Conservation (phyloP, 2,113 vertebrate species). For the Ia io region DNA sequence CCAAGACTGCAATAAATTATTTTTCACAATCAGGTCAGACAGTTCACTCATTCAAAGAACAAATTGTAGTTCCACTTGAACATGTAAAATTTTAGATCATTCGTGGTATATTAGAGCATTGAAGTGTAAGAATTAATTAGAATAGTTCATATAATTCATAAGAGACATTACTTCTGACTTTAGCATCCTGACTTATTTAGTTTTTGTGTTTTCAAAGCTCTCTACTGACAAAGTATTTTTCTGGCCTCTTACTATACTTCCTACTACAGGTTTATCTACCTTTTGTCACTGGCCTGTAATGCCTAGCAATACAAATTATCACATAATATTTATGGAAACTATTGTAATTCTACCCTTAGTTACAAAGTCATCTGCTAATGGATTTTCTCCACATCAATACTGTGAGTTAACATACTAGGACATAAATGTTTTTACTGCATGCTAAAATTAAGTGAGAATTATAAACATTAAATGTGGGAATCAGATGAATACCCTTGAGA, state of each 20-base stretch:
- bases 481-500: constrained; percentile 12
- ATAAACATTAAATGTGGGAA: constrained; percentile 48
- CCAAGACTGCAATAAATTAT: background rate
- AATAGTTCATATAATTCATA: background rate
- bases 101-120: background rate
- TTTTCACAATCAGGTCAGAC: background rate
- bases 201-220: constrained; percentile 24
- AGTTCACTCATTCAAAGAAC: background rate
- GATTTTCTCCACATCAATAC: background rate
- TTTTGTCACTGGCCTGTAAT: background rate
- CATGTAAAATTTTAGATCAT: background rate
- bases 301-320: background rate
- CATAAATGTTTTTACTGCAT: constrained; percentile 1
- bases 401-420: background rate
- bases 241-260: background rate
- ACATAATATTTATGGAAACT: background rate
- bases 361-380: constrained; percentile 1
- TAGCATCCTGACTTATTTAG: background rate
- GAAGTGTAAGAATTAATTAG: background rate
- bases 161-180: background rate
- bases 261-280: background rate
- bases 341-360: background rate
- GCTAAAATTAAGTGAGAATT: constrained; percentile 60
- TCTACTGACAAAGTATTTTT: background rate
- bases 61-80: background rate